phyloP scores from a whole-genome alignment of 2,888 invertebrate genomes.

The Archaeoteleia sp. region DNA sequence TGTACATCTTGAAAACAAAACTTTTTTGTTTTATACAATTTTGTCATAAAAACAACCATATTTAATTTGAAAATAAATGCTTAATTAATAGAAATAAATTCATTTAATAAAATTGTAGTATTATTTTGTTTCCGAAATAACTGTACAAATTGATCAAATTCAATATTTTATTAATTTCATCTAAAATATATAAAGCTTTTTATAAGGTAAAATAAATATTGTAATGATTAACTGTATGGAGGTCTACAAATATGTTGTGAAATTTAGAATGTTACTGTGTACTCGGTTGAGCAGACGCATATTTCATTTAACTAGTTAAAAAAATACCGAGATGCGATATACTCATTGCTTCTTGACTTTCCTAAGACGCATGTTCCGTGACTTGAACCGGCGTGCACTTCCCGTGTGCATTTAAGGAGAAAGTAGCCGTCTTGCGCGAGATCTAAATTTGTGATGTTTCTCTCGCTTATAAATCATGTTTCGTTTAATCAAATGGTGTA shows the following conservation, averaged over 20 bases:
- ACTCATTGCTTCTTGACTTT: constrained; percentile 37
- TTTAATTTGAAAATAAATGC: too few relatives aligned
- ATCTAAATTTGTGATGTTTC: constrained; percentile 33
- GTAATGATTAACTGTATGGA: neutral
- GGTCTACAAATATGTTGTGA: neutral
- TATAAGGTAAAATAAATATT: too few relatives aligned
- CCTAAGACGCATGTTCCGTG: constrained; percentile 19
- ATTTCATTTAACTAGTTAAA: constrained; percentile 9
- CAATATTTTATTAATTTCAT: too few relatives aligned
- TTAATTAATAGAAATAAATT: too few relatives aligned
- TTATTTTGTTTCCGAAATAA: too few relatives aligned
- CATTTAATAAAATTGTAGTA: too few relatives aligned
- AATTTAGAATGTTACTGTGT: neutral
- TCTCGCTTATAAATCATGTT: constrained; percentile 9
- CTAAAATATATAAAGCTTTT: too few relatives aligned
- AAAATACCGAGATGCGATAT: constrained; percentile 1
- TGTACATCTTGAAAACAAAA: too few relatives aligned
- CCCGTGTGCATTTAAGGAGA: constrained; percentile 37
- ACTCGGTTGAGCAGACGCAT: neutral
- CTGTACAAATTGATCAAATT: too few relatives aligned
- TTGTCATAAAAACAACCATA: too few relatives aligned
- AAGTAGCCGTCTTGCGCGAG: constrained; percentile 29
- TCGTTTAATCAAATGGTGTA: too few relatives aligned
- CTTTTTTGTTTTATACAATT: too few relatives aligned
- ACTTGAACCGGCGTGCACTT: constrained; percentile 30